These are phyloP conservation scores for Dicyrtomina minuta DNA, from an alignment of 2,888 invertebrate species.

Conservation along the genomic window DNA sequence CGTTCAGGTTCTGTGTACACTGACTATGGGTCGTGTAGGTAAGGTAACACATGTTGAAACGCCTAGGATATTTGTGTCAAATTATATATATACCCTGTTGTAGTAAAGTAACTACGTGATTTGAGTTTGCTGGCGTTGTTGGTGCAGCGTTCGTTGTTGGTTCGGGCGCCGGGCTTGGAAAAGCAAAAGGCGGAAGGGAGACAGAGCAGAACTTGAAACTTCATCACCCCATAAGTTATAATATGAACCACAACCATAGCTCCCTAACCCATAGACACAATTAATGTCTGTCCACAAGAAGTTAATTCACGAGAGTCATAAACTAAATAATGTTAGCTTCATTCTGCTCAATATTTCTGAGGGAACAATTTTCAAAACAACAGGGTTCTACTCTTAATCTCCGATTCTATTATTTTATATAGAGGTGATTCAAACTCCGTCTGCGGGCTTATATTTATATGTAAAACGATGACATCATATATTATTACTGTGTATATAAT, in stretches of 20 bases:
- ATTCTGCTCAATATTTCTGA: no score
- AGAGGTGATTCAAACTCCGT: no score
- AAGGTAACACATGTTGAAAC: neutral
- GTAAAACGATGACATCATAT: neutral
- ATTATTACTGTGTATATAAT: neutral
- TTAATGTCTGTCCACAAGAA: slow-evolving; percentile 11
- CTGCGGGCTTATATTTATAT: neutral
- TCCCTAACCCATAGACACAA: neutral
- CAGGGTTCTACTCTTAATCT: no score
- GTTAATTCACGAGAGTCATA: slow-evolving; percentile 21
- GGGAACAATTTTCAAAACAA: slow-evolving; percentile 13
- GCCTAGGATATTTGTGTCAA: slow-evolving; percentile 7
- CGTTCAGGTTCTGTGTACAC: no score
- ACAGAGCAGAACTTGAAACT: no score
- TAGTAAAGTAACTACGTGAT: slow-evolving; percentile 24
- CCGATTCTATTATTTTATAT: no score
- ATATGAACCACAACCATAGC: neutral
- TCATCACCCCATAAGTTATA: slow-evolving; percentile 22
- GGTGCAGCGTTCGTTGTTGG: no score
- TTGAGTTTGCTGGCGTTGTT: no score
- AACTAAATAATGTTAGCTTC: no score
- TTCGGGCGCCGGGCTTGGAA: no score
- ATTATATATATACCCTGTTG: slow-evolving; percentile 4
- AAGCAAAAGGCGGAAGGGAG: no score
- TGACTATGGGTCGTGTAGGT: no score